phyloP scores from a whole-genome alignment of 2,113 vertebrate species.

The Osmerus eperlanus region DNA sequence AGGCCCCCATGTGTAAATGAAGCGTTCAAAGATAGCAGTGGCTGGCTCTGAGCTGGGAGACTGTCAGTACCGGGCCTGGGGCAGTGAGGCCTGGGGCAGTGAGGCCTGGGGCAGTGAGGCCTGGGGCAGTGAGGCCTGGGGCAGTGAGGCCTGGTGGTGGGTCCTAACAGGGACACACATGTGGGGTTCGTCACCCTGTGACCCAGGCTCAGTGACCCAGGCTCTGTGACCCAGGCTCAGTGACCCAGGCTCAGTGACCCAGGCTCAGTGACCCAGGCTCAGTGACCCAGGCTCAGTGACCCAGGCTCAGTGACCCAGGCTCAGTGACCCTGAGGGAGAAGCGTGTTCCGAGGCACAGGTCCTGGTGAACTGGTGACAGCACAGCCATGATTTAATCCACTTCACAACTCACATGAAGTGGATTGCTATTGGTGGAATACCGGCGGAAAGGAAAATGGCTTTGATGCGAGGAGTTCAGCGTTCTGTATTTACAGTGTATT shows the following conservation, averaged over 20 bases:
- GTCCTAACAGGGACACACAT: conserved; percentile 43
- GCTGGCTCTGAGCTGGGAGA: conserved; percentile 36
- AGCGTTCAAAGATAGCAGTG: conserved; percentile 65
- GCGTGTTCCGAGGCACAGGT: conserved; percentile 58
- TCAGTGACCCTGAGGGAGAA: conserved; percentile 62
- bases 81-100: conserved; percentile 7
- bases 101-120: conserved; percentile 5
- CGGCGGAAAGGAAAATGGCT: neutral
- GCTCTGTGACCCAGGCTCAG: no score
- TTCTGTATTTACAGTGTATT: no score
- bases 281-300: no score
- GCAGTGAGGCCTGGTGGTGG: conserved; percentile 29
- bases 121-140: neutral
- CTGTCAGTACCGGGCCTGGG: conserved; percentile 30
- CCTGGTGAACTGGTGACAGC: conserved; percentile 50
- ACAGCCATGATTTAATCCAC: conserved; percentile 54
- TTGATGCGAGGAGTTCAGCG: neutral
- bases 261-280: no score
- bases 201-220: conserved; percentile 63
- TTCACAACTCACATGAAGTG: conserved; percentile 45
- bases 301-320: conserved; percentile 53
- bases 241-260: no score
- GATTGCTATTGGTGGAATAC: conserved; percentile 40
- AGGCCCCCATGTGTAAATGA: conserved; percentile 57
- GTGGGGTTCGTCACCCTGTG: conserved; percentile 67